A percentile compares a stretch with the other conserved stretches of the same genome.
Evolutionary conservation across 2,888 invertebrate species (phyloP).

Genomic region (Chrysolina oricalcia): DNA sequence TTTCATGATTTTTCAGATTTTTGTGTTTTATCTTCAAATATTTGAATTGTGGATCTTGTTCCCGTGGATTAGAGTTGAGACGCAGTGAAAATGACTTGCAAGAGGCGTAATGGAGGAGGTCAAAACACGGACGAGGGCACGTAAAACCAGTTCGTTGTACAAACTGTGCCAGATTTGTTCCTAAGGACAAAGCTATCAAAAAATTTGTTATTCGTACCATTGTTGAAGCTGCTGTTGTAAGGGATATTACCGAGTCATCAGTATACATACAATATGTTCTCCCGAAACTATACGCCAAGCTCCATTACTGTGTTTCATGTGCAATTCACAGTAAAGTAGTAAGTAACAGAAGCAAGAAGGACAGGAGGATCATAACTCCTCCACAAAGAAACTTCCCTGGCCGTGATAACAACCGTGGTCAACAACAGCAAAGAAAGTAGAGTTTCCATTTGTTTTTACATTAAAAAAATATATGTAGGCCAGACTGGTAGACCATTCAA

Average conservation of each 20-base stretch:
- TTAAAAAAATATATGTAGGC: no score
- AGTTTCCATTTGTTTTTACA: conserved; percentile 40
- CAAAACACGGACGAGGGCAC: conserved; percentile 99
- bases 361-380: conserved; percentile 96
- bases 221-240: conserved; percentile 98
- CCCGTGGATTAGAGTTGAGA: conserved; percentile 28
- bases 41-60: no score
- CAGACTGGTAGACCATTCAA: no score
- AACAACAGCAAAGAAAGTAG: conserved; percentile 80
- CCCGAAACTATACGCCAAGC: conserved; percentile 98
- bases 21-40: no score
- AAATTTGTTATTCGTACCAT: conserved; percentile 99
- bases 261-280: conserved; percentile 95
- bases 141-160: conserved; percentile 98
- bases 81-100: conserved; percentile 80
- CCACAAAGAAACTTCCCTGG: conserved; percentile 92
- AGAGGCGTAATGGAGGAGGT: conserved; percentile 99
- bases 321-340: conserved; percentile 99
- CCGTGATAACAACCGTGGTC: conserved; percentile 77
- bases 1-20: no score
- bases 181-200: conserved; percentile 99
- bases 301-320: conserved; percentile 99
- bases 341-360: conserved; percentile 97
- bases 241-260: conserved; percentile 98
- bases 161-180: conserved; percentile 99